A percentile compares a stretch with the other conserved stretches of the same genome.
These are phyloP conservation scores for Oasisia sp. DNA, from an alignment of 2,888 invertebrate species.

Conservation along the genomic window DNA sequence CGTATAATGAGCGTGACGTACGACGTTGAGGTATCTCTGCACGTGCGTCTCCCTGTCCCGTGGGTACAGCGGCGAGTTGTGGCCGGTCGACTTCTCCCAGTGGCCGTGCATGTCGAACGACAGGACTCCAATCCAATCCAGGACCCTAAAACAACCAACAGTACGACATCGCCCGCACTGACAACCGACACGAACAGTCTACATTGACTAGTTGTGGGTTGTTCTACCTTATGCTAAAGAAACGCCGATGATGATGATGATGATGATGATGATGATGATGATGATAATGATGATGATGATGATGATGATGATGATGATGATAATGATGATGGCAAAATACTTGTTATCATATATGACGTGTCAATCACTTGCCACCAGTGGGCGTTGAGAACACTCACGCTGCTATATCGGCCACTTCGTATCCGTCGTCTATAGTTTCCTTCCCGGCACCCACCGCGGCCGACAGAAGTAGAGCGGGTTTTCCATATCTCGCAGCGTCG, in stretches of 20 bases:
- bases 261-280: constrained; percentile 30
- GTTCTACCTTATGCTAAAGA: too few species aligned
- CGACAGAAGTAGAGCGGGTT: constrained; percentile 18
- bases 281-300: constrained; percentile 33
- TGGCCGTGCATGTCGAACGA: constrained; percentile 42
- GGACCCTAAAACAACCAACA: not conserved
- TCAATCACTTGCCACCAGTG: not conserved
- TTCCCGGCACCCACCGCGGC: constrained; percentile 33
- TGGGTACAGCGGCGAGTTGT: constrained; percentile 38
- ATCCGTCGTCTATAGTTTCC: constrained; percentile 19
- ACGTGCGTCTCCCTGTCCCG: constrained; percentile 24
- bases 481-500: not conserved
- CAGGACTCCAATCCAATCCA: constrained; percentile 40
- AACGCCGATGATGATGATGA: too few species aligned
- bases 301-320: constrained; percentile 31
- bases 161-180: too few species aligned
- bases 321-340: not conserved
- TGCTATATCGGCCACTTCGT: constrained; percentile 25
- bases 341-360: not conserved
- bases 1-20: constrained; percentile 22
- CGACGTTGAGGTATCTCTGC: constrained; percentile 34
- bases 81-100: constrained; percentile 40
- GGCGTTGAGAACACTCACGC: not conserved
- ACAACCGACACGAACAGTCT: too few species aligned
- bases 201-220: too few species aligned